These are phyloP conservation scores for Drosophila fuyamai DNA, from an alignment of 1,140 invertebrate species.

Conservation along the genomic window DNA sequence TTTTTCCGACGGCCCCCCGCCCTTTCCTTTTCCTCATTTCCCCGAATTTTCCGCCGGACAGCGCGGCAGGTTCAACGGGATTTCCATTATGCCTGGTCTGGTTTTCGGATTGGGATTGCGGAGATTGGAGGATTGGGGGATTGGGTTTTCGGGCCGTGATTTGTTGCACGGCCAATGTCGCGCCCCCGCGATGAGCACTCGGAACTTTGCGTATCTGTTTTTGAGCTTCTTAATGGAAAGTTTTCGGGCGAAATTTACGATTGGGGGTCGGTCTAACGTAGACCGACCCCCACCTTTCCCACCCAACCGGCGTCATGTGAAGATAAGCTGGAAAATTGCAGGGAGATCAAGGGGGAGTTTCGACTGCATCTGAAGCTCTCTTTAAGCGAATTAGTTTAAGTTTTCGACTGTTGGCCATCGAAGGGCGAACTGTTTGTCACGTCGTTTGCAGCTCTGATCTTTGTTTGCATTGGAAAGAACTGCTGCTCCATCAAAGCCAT, in stretches of 20 bases:
- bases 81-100: slow-evolving; percentile 68
- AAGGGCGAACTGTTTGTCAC: slow-evolving; percentile 38
- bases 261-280: slow-evolving; percentile 44
- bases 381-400: slow-evolving; percentile 65
- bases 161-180: slow-evolving; percentile 70
- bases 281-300: not conserved
- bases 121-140: slow-evolving; percentile 2
- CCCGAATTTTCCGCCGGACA: slow-evolving; percentile 30
- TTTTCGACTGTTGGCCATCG: slow-evolving; percentile 11
- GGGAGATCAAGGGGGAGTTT: not conserved
- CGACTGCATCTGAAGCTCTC: slow-evolving; percentile 27
- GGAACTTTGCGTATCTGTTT: slow-evolving; percentile 79
- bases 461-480: slow-evolving; percentile 12
- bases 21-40: slow-evolving; percentile 24
- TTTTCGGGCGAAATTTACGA: slow-evolving; percentile 74
- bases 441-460: slow-evolving; percentile 55
- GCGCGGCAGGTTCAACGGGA: slow-evolving; percentile 36
- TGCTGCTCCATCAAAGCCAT: slow-evolving; percentile 23
- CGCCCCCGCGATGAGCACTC: slow-evolving; percentile 58
- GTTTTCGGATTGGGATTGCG: slow-evolving; percentile 21
- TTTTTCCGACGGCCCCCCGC: slow-evolving; percentile 1
- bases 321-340: slow-evolving; percentile 58
- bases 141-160: slow-evolving; percentile 60
- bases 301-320: slow-evolving; percentile 70
- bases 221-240: slow-evolving; percentile 82